phyloP scores from a whole-genome alignment of 23 tunicate genomes.

The Halocynthia roretzi region DNA sequence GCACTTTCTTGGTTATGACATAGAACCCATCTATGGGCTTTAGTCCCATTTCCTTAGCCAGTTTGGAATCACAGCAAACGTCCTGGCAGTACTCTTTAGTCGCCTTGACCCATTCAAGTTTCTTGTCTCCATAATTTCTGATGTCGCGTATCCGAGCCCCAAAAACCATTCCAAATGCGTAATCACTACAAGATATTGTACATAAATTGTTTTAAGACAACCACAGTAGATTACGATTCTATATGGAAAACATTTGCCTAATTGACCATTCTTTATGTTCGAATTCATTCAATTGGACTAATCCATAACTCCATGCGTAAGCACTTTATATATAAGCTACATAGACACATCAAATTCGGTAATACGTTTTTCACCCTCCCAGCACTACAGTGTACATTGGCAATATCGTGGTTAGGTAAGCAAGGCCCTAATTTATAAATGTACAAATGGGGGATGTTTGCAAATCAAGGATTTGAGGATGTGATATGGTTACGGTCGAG shows the following conservation, averaged over 20 bases:
- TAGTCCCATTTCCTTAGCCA: background rate
- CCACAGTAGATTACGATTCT: background rate
- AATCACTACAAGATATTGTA: background rate
- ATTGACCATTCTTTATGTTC: no score
- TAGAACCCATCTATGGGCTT: background rate
- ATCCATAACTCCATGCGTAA: no score
- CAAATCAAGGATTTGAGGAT: no score
- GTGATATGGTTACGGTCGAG: no score
- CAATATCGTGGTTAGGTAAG: no score
- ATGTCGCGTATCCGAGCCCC: background rate
- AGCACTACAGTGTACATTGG: no score
- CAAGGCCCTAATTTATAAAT: no score
- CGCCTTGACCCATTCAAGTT: background rate
- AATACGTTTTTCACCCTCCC: no score
- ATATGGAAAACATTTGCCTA: background rate
- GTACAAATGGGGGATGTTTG: no score
- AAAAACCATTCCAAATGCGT: slow-evolving; percentile 2
- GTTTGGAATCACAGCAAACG: background rate
- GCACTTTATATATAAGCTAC: no score
- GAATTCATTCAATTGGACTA: no score
- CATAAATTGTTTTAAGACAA: background rate
- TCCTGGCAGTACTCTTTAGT: background rate
- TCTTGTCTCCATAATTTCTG: background rate
- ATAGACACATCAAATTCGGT: no score
- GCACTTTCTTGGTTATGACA: background rate